Evolutionary conservation across 2,113 vertebrate species (phyloP).

Genomic region (Serinus canaria): DNA sequence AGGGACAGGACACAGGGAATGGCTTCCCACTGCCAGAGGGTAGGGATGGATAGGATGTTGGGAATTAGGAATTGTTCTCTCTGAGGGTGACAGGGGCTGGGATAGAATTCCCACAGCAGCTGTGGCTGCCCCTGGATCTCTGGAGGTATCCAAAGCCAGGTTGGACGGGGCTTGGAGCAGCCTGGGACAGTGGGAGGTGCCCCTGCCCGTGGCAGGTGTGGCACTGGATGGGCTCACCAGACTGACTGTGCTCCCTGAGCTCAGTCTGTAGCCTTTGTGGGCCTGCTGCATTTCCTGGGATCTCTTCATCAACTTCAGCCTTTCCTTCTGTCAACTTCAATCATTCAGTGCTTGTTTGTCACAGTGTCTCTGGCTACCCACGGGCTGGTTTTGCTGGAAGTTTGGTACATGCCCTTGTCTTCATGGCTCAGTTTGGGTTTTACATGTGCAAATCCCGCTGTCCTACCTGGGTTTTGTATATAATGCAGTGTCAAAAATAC

Average conservation of each 20-base stretch:
- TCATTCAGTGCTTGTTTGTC: background rate
- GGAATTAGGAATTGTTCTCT: background rate
- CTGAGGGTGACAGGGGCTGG: background rate
- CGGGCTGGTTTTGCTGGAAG: background rate
- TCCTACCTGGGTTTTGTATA: background rate
- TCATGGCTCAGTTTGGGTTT: background rate
- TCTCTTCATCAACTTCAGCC: background rate
- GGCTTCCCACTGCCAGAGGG: background rate
- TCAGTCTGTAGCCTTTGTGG: background rate
- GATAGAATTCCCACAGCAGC: background rate
- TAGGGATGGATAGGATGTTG: fast-evolving
- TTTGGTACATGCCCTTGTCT: background rate
- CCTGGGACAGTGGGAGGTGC: background rate
- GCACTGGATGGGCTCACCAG: background rate
- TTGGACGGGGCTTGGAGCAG: fast-evolving
- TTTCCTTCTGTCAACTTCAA: background rate
- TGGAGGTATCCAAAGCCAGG: background rate
- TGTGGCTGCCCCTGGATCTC: background rate
- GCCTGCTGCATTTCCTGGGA: background rate
- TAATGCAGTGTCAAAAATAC: background rate
- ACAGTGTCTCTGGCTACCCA: background rate
- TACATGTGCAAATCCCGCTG: background rate
- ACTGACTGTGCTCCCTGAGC: background rate
- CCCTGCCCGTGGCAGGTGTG: background rate
- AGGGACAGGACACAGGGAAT: background rate